phyloP scores from a whole-genome alignment of 2,797 vertebrate genomes.

The Fistularia tabacaria region DNA sequence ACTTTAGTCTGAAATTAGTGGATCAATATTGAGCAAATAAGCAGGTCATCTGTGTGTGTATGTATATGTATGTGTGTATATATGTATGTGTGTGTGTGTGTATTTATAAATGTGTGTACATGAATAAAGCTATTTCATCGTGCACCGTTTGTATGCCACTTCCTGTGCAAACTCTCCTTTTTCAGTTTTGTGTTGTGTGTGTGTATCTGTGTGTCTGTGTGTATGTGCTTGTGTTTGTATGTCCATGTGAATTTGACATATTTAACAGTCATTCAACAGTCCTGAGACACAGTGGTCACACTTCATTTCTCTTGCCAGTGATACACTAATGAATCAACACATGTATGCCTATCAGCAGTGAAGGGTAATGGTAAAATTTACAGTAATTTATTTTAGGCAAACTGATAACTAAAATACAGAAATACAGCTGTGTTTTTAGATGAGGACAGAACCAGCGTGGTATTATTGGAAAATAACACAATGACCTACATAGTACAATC shows the following conservation, averaged over 20 bases:
- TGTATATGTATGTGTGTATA: too few relatives aligned
- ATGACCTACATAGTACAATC: too few relatives aligned
- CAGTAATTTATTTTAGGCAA: conserved; percentile 50
- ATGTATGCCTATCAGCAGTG: conserved; percentile 62
- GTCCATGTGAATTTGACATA: conserved; percentile 52
- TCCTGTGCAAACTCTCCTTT: conserved; percentile 10
- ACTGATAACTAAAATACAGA: conserved; percentile 54
- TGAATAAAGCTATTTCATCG: conserved; percentile 49
- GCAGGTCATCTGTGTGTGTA: too few relatives aligned
- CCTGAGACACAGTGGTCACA: conserved; percentile 72
- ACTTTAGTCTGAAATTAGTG: too few relatives aligned
- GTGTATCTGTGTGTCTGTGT: conserved; percentile 31
- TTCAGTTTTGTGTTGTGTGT: conserved; percentile 24
- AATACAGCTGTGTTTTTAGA: conserved; percentile 50
- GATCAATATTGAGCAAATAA: too few relatives aligned
- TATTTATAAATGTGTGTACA: background rate
- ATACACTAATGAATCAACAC: conserved; percentile 73
- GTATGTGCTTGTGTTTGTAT: conserved; percentile 17
- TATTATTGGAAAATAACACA: too few relatives aligned
- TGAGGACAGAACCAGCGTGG: too few relatives aligned
- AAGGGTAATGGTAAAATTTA: conserved; percentile 61
- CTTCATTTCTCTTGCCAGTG: conserved; percentile 72
- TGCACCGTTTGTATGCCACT: conserved; percentile 48
- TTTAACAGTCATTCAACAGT: conserved; percentile 67
- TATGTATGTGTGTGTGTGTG: too few relatives aligned